Evolutionary conservation across 2,888 invertebrate genomes (phyloP).

Genomic region (Phania funesta): DNA sequence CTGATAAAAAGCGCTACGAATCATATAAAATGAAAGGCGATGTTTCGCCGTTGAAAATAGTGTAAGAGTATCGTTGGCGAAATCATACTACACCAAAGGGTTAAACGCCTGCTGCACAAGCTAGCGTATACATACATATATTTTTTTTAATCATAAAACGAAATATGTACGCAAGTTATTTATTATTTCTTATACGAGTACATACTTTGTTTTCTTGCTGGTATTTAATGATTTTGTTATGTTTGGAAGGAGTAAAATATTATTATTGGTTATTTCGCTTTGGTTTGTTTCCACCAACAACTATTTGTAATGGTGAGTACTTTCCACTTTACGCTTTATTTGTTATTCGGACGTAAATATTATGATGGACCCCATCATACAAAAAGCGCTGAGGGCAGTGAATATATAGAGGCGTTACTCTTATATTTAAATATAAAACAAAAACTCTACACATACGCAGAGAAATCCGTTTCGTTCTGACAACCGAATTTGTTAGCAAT

Average conservation of each 20-base stretch:
- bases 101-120: slow-evolving; percentile 38
- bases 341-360: slow-evolving; percentile 45
- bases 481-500: slow-evolving; percentile 62
- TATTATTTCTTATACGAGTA: slow-evolving; percentile 4
- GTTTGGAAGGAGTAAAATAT: slow-evolving; percentile 47
- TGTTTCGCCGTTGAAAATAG: too few relatives aligned
- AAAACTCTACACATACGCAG: too few relatives aligned
- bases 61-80: too few relatives aligned
- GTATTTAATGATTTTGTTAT: slow-evolving; percentile 41
- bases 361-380: slow-evolving; percentile 43
- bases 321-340: slow-evolving; percentile 55
- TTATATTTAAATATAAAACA: too few relatives aligned
- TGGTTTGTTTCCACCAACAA: background rate
- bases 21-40: too few relatives aligned
- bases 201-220: slow-evolving; percentile 1
- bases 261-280: background rate
- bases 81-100: background rate
- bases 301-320: slow-evolving; percentile 29
- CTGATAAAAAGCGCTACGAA: too few relatives aligned
- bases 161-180: slow-evolving; percentile 48
- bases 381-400: slow-evolving; percentile 5
- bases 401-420: too few relatives aligned
- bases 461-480: too few relatives aligned
- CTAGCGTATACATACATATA: too few relatives aligned
- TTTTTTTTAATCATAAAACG: slow-evolving; percentile 10